Percentiles rank a stretch among this genome's conserved stretches.
Evolutionary conservation across 2,113 vertebrate genomes (phyloP).

Genomic region (Arizona elegans): DNA sequence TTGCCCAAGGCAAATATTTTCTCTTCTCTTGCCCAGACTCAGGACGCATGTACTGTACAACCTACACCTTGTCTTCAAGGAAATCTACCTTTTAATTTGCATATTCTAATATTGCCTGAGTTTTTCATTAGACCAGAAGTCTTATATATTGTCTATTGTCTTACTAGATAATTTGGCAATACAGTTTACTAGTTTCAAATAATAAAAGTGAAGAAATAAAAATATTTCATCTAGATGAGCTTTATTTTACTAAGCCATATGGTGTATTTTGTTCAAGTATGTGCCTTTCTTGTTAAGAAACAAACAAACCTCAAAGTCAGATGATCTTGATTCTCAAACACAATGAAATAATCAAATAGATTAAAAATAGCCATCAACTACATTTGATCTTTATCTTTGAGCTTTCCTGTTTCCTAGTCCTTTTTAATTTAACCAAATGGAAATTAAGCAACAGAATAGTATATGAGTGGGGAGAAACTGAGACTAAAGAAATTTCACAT

Average conservation of each 20-base stretch:
- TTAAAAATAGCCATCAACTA: background rate
- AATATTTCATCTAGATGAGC: background rate
- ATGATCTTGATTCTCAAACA: slow-evolving; percentile 6
- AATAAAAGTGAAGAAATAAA: background rate
- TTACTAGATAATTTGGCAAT: background rate
- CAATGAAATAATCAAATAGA: slow-evolving; percentile 7
- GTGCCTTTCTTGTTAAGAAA: background rate
- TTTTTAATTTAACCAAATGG: background rate
- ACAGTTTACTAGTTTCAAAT: background rate
- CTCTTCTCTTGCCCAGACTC: background rate
- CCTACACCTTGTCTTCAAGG: background rate
- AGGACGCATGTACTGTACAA: background rate
- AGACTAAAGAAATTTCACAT: background rate
- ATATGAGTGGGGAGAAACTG: background rate
- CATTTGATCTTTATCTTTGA: background rate
- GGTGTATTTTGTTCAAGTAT: slow-evolving; percentile 6
- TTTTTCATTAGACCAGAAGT: background rate
- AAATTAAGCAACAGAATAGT: background rate
- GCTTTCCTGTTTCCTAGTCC: background rate
- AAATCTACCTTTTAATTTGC: background rate
- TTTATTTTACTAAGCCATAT: background rate
- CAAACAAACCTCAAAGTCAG: background rate
- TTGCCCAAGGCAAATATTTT: background rate
- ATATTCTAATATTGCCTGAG: background rate
- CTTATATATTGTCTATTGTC: slow-evolving; percentile 3